Conservation (phyloP, 2,888 invertebrate species). For the Glyphotaelius pellucidus region DNA sequence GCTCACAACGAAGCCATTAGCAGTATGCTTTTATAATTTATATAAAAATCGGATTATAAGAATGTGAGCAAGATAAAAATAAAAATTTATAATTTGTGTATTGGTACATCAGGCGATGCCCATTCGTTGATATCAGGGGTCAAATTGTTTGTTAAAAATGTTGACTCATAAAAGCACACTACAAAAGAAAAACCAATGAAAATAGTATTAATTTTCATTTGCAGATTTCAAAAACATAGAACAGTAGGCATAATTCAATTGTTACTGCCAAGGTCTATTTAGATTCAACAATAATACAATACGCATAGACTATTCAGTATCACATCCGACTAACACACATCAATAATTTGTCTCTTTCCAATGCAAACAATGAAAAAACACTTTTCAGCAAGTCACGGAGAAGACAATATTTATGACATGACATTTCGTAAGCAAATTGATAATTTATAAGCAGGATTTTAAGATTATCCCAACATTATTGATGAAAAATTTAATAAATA, state of each 20-base stretch:
- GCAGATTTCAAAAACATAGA: background rate
- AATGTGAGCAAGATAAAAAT: too few relatives aligned
- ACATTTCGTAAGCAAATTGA: background rate
- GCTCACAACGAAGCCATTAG: too few relatives aligned
- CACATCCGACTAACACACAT: background rate
- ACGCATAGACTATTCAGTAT: background rate
- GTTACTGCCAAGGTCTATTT: background rate
- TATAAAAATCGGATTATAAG: too few relatives aligned
- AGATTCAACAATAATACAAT: background rate
- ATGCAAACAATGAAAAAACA: background rate
- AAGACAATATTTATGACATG: background rate
- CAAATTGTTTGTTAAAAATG: background rate
- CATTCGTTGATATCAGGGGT: background rate
- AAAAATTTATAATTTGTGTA: background rate
- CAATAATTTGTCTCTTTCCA: background rate
- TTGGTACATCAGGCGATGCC: too few relatives aligned
- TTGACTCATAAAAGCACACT: background rate
- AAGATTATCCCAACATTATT: too few relatives aligned
- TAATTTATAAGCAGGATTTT: too few relatives aligned
- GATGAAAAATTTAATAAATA: too few relatives aligned
- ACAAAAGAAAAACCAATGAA: background rate
- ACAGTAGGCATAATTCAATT: background rate
- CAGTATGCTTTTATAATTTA: too few relatives aligned
- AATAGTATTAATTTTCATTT: background rate
- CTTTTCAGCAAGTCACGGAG: background rate